phyloP scores from a whole-genome alignment of 2,797 vertebrate genomes.

The Lutjanus campechanus region DNA sequence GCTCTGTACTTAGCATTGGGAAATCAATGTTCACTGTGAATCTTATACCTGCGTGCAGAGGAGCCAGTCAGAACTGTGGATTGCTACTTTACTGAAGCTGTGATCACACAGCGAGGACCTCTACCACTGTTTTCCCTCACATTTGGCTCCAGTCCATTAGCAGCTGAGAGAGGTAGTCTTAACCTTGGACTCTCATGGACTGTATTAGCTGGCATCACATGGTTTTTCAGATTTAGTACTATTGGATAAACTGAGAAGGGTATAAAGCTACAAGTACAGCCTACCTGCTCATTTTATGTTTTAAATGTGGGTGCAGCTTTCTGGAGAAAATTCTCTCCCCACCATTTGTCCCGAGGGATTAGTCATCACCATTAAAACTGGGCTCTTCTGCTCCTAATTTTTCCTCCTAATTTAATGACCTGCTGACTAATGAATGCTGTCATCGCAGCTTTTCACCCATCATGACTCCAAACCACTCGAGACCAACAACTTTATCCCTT shows the following conservation, averaged over 20 bases:
- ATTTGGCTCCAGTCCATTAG: conserved; percentile 51
- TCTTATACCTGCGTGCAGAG: conserved; percentile 42
- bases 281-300: conserved; percentile 34
- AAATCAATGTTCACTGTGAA: conserved; percentile 65
- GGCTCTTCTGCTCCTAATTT: conserved; percentile 51
- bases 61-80: conserved; percentile 39
- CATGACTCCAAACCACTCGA: conserved; percentile 46
- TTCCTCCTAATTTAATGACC: conserved; percentile 54
- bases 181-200: conserved; percentile 30
- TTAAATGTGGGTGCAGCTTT: conserved; percentile 30
- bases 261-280: conserved; percentile 18
- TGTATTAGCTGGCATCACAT: conserved; percentile 19
- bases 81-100: conserved; percentile 46
- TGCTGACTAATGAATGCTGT: conserved; percentile 72
- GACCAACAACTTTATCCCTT: conserved; percentile 21
- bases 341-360: conserved; percentile 46
- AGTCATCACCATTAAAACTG: conserved; percentile 63
- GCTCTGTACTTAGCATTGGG: conserved; percentile 44
- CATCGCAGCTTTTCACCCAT: conserved; percentile 57
- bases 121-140: conserved; percentile 33
- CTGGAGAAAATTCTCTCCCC: conserved; percentile 14
- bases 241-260: conserved; percentile 17
- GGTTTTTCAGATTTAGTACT: conserved; percentile 38
- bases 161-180: conserved; percentile 36
- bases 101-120: conserved; percentile 51